Conservation (phyloP, 2,113 vertebrate species). For the Engraulis encrasicolus region DNA sequence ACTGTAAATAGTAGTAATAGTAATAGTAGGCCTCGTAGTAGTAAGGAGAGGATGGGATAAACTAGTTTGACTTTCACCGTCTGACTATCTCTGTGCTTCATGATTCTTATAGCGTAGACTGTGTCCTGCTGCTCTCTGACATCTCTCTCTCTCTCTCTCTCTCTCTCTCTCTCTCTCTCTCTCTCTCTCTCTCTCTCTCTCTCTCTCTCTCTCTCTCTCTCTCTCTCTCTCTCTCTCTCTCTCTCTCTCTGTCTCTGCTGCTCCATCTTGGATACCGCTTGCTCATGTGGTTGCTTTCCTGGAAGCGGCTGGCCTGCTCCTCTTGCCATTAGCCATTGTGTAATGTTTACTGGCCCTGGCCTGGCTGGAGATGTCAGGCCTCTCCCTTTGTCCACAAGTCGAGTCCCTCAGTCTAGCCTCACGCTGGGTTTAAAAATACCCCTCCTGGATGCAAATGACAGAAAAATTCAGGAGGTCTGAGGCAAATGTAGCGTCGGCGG, state of each 20-base stretch:
- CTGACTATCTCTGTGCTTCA: no score
- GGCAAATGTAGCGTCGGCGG: background rate
- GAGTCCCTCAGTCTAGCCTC: slow-evolving; percentile 23
- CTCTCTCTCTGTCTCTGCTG: slow-evolving; percentile 9
- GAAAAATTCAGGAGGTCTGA: background rate
- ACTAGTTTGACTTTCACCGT: no score
- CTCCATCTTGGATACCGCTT: background rate
- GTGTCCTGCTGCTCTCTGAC: no score
- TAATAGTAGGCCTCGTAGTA: no score
- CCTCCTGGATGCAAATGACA: slow-evolving; percentile 28
- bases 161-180: background rate
- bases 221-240: background rate
- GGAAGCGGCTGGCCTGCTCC: slow-evolving; percentile 18
- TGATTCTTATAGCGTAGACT: no score
- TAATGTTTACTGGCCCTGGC: slow-evolving; percentile 33
- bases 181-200: background rate
- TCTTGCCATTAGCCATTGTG: slow-evolving; percentile 31
- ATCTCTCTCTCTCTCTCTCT: no score
- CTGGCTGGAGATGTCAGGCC: slow-evolving; percentile 29
- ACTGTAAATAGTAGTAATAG: no score
- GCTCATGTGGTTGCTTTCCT: slow-evolving; percentile 27
- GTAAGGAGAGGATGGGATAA: no score
- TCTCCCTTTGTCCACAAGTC: slow-evolving; percentile 22
- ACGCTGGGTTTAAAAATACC: slow-evolving; percentile 29
- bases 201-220: background rate